Conservation (phyloP, 2,797 vertebrate species). For the Neosalanx taihuensis region DNA sequence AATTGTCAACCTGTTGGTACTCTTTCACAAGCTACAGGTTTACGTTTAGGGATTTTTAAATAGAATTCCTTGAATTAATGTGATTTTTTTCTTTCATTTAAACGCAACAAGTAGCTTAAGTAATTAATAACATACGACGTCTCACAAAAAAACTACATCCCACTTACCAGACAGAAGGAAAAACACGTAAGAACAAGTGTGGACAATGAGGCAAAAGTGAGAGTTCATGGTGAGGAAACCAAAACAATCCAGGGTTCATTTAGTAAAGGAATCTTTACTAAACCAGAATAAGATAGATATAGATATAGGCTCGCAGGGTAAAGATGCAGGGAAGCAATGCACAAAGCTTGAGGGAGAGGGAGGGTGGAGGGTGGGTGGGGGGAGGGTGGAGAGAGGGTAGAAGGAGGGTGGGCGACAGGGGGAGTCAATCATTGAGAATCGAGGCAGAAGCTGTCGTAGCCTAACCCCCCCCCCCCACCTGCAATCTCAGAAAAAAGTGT, state of each 20-base stretch:
- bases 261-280: slow-evolving; percentile 10
- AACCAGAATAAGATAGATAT: slow-evolving; percentile 2
- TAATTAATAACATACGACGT: background rate
- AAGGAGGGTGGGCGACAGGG: slow-evolving; percentile 40
- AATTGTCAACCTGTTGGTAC: too few species aligned
- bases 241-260: slow-evolving; percentile 39
- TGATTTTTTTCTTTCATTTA: background rate
- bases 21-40: too few species aligned
- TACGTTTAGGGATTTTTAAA: too few species aligned
- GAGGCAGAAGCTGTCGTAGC: background rate
- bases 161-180: slow-evolving; percentile 66
- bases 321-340: slow-evolving; percentile 13
- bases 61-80: background rate
- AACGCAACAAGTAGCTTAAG: slow-evolving; percentile 54
- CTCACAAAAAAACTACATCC: background rate
- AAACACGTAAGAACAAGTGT: slow-evolving; percentile 46
- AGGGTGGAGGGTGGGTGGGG: slow-evolving; percentile 36
- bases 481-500: background rate
- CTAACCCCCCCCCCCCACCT: background rate
- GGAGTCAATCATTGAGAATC: slow-evolving; percentile 21
- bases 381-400: slow-evolving; percentile 33
- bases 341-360: slow-evolving; percentile 9
- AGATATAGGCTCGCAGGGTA: background rate
- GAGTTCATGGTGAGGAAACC: slow-evolving; percentile 54
- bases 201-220: slow-evolving; percentile 32